Percentiles rank a stretch among this genome's conserved stretches.
These are phyloP conservation scores for Pyrochroa serraticornis DNA, from an alignment of 2,888 invertebrate species.

Conservation along the genomic window DNA sequence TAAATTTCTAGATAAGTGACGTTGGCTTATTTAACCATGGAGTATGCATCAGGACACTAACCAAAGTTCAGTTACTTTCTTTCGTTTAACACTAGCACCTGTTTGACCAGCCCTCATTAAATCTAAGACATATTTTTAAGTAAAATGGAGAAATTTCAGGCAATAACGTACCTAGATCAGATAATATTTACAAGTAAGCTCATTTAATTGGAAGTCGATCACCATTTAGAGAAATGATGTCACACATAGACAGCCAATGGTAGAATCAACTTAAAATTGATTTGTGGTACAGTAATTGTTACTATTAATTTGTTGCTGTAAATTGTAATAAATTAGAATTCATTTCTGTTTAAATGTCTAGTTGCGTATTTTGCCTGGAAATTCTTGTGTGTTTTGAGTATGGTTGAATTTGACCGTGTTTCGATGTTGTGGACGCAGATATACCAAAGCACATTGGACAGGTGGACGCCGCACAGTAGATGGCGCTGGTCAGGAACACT, in stretches of 20 bases:
- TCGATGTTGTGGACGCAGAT: slow-evolving; percentile 59
- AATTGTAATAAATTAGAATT: no score
- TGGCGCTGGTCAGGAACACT: slow-evolving; percentile 81
- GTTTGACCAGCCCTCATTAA: no score
- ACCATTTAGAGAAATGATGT: no score
- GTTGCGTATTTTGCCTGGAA: background rate
- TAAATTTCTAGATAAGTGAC: slow-evolving; percentile 42
- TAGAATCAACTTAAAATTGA: background rate
- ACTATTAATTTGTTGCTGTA: background rate
- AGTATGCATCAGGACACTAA: background rate
- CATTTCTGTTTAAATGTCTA: background rate
- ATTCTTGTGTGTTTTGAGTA: no score
- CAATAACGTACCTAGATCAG: background rate
- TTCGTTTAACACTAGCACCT: background rate
- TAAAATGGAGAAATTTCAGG: background rate
- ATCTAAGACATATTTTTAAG: no score
- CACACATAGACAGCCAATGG: background rate
- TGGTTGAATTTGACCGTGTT: no score
- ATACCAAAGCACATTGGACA: slow-evolving; percentile 85
- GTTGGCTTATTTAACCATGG: slow-evolving; percentile 1
- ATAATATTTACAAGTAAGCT: background rate
- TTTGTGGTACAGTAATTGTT: background rate
- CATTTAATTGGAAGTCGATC: no score
- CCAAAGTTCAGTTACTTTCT: background rate
- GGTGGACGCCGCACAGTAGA: slow-evolving; percentile 82